A percentile compares a stretch with the other conserved stretches of the same genome.
Conservation (phyloP, 2,797 vertebrate species). For the Halcyon chelicuti region DNA sequence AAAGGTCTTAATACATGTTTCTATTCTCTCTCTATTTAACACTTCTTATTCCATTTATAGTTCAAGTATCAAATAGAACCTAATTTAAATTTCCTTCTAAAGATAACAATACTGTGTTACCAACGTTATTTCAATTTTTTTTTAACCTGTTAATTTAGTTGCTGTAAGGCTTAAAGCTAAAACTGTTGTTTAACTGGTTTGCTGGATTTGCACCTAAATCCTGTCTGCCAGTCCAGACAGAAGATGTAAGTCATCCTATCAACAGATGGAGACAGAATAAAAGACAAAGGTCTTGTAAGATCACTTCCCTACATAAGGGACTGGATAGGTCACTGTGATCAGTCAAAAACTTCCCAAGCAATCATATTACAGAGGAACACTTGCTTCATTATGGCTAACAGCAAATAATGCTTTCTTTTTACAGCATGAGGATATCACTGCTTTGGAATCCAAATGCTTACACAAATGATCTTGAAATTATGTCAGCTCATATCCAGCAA, state of each 20-base stretch:
- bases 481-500: background rate
- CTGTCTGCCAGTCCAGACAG: slow-evolving; percentile 53
- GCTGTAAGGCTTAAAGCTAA: slow-evolving; percentile 20
- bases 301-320: background rate
- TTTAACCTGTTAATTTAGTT: slow-evolving; percentile 14
- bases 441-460: background rate
- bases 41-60: background rate
- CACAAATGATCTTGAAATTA: background rate
- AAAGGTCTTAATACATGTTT: background rate
- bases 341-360: slow-evolving; percentile 42
- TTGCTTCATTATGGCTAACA: slow-evolving; percentile 3
- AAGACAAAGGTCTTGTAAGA: slow-evolving; percentile 33
- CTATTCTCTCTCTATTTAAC: background rate
- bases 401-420: slow-evolving; percentile 7
- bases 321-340: slow-evolving; percentile 3
- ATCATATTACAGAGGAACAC: slow-evolving; percentile 8
- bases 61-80: background rate
- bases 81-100: background rate
- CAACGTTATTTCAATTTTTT: background rate
- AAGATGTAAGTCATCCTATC: slow-evolving; percentile 38
- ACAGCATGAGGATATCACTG: background rate
- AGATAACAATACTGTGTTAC: background rate
- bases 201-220: slow-evolving; percentile 40
- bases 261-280: slow-evolving; percentile 62
- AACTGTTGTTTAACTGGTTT: slow-evolving; percentile 39